Percentiles rank a stretch among this genome's conserved stretches.
phyloP scores from a whole-genome alignment of 1,140 invertebrate genomes.

The Oedothorax gibbosus region DNA sequence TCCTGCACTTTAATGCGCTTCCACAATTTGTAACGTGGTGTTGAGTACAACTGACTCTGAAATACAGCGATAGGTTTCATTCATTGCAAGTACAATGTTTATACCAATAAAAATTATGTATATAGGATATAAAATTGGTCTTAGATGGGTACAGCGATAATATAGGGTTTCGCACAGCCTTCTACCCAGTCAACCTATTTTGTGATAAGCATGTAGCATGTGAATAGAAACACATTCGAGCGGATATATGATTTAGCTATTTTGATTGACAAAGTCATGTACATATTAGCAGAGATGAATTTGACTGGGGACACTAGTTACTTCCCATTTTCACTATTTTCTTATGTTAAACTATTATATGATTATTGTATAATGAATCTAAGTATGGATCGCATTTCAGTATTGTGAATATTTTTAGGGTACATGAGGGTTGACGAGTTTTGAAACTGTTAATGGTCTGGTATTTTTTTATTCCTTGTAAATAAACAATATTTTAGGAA shows the following conservation, averaged over 20 bases:
- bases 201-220: constrained; percentile 22
- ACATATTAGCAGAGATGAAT: constrained; percentile 22
- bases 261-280: constrained; percentile 39
- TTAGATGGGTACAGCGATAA: neutral
- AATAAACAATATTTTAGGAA: constrained; percentile 9
- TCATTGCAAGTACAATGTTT: neutral
- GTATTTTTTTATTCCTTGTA: constrained; percentile 22
- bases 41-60: neutral
- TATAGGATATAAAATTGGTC: neutral
- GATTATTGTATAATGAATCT: neutral
- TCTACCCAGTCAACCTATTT: constrained; percentile 28
- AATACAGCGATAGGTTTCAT: neutral
- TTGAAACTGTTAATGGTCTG: neutral
- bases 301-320: neutral
- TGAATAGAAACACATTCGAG: neutral
- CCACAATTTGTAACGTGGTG: too few relatives aligned
- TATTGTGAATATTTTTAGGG: constrained; percentile 31
- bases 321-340: constrained; percentile 37
- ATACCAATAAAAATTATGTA: neutral
- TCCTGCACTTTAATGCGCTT: too few relatives aligned
- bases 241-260: constrained; percentile 11
- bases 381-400: neutral
- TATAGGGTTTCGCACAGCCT: neutral
- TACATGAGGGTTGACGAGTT: neutral
- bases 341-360: neutral